These are phyloP conservation scores for Nycticryphes semicollaris DNA, from an alignment of 2,113 vertebrate species.

Conservation along the genomic window DNA sequence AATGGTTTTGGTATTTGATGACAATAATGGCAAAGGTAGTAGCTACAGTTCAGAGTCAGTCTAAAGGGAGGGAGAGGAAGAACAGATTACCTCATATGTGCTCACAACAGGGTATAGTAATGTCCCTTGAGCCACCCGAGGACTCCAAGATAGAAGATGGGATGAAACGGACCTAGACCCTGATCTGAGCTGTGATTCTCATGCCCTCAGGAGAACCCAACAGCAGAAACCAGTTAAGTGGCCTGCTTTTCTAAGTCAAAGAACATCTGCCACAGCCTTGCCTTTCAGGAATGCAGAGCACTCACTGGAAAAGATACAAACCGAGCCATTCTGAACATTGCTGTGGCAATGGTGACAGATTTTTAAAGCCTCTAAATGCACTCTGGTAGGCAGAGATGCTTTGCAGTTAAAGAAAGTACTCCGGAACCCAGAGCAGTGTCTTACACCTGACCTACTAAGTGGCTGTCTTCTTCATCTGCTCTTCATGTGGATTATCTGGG, in stretches of 20 bases:
- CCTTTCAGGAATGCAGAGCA: background rate
- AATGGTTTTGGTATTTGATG: background rate
- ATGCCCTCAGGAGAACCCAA: background rate
- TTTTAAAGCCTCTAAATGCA: background rate
- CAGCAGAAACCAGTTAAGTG: background rate
- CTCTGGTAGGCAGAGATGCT: background rate
- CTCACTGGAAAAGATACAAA: background rate
- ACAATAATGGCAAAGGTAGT: background rate
- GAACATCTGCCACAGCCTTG: background rate
- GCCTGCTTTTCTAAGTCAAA: background rate
- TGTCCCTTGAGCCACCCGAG: background rate
- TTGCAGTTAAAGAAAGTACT: background rate
- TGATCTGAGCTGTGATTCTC: background rate
- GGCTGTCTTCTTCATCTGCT: background rate
- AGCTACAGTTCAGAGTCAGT: background rate
- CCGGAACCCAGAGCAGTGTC: background rate
- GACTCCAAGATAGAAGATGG: accelerated
- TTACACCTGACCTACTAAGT: background rate
- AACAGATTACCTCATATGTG: background rate
- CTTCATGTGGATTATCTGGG: background rate
- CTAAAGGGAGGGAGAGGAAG: background rate
- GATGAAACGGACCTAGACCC: background rate
- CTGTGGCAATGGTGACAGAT: background rate
- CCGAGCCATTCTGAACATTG: background rate
- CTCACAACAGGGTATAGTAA: background rate